Conservation (phyloP, 2,888 invertebrate species). For the Macropis europaea region DNA sequence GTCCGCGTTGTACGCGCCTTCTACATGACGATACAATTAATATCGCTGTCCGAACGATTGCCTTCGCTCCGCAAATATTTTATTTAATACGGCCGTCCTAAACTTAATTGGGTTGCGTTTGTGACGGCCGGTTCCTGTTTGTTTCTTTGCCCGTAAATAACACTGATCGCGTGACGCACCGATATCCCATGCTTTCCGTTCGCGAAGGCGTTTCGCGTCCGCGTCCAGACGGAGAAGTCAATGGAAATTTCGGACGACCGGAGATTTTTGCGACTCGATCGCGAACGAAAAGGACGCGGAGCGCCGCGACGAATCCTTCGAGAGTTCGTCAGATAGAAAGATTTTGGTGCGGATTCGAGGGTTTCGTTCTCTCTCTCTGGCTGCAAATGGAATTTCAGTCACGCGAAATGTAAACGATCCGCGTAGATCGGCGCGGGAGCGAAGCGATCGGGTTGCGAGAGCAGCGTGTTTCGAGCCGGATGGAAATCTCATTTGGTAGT, state of each 20-base stretch:
- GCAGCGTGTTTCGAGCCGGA: slow-evolving; percentile 60
- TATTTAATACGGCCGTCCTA: slow-evolving; percentile 11
- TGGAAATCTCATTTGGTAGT: slow-evolving; percentile 68
- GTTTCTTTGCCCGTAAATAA: slow-evolving; percentile 9
- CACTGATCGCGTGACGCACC: slow-evolving; percentile 22
- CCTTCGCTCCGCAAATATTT: slow-evolving; percentile 29
- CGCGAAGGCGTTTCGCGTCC: background rate
- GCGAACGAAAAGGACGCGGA: no score
- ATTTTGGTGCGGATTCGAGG: slow-evolving; percentile 12
- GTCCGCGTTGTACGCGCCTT: background rate
- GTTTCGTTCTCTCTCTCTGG: slow-evolving; percentile 27
- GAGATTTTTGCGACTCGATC: background rate
- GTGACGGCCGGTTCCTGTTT: slow-evolving; percentile 8
- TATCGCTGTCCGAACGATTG: slow-evolving; percentile 18
- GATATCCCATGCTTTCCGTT: background rate
- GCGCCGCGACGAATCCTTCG: no score
- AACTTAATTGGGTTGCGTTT: slow-evolving; percentile 35
- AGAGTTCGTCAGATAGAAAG: background rate
- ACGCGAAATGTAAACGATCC: slow-evolving; percentile 58
- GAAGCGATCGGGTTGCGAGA: slow-evolving; percentile 44
- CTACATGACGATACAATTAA: slow-evolving; percentile 33
- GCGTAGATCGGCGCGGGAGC: slow-evolving; percentile 47
- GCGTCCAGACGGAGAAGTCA: no score
- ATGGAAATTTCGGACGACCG: background rate
- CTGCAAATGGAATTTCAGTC: slow-evolving; percentile 58